Evolutionary conservation across 2,113 vertebrate genomes (phyloP), one percentile per base, ranked within the genome.

Genomic region (Peromyscus leucopus): DNA sequence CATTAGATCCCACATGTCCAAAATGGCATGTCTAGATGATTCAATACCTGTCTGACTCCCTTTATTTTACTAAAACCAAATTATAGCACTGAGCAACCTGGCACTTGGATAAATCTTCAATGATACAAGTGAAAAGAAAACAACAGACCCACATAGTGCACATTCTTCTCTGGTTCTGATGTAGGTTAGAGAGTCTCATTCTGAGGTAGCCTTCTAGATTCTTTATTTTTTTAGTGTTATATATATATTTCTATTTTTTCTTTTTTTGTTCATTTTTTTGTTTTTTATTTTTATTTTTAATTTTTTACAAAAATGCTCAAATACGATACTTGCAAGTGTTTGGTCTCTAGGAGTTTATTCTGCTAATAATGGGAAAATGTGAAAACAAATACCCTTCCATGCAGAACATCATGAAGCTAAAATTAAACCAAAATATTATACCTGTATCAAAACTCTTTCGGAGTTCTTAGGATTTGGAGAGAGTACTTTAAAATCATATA

Each of bases 191-290:
- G 98, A 98, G 97, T 98, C 98, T 98, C 98, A 92, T 98, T 98
- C 99, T 99, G 99, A 99, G 98, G 99, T 99, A 99, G 98, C 99
- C 99, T 98, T 98, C 98, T 98, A 98, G 96, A 97, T 98, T 98
- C 97, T 72, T 96, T 97, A 98, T 97, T 97, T 97, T 96, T 98
- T 94, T 57, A 97, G 83, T 98, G 91, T 98, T 98, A 95, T 97
- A 95, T 96, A 76, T 96, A 76, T 95, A 91, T 97, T 84, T 75
- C 71, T 57, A 90, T 89, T 93, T 22, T 71, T 97, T 98, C 95
- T 90, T 94, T 76, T 89, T 75, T 96, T 84, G n/a, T 84, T 72
- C 82, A 78, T 89, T 71, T 48, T 78, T 78, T 86, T 83, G 89
- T 59, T 75, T 96, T 97, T 61, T 69, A 75, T 65, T 95, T 96